Conservation (phyloP, 2,113 vertebrate species). For the Rhineura floridana region DNA sequence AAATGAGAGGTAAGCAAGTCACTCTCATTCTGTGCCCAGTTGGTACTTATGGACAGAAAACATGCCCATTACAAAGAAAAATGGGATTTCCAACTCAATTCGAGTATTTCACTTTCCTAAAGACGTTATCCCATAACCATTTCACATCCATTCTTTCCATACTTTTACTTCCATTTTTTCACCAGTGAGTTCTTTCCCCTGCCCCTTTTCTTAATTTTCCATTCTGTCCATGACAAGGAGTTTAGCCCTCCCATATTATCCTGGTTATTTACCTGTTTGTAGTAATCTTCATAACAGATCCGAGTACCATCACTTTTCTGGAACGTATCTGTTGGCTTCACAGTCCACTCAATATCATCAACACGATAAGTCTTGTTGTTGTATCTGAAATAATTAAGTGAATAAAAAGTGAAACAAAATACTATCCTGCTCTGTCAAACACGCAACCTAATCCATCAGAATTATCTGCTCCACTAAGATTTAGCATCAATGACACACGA, state of each 20-base stretch:
- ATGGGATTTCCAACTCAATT: background rate
- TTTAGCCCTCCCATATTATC: background rate
- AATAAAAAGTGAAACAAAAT: background rate
- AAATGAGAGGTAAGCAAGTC: background rate
- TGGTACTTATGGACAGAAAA: background rate
- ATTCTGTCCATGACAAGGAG: background rate
- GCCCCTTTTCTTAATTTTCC: background rate
- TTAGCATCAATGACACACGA: background rate
- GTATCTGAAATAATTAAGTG: conserved; percentile 56
- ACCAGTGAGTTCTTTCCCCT: background rate
- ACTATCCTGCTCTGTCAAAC: background rate
- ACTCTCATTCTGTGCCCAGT: background rate
- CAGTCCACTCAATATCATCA: conserved; percentile 72
- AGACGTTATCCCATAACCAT: background rate
- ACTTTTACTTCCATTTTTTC: too few relatives aligned
- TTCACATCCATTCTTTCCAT: background rate
- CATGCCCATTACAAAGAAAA: background rate
- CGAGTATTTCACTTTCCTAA: background rate
- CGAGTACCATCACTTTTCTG: conserved; percentile 62
- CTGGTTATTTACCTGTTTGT: conserved; percentile 62
- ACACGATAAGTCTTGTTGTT: conserved; percentile 76
- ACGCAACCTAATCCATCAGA: background rate
- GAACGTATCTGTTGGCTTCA: conserved; percentile 68
- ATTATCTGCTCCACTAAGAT: background rate
- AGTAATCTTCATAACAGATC: conserved; percentile 73